Percentiles rank a stretch among this genome's conserved stretches.
These are phyloP conservation scores for Suillia variegata DNA, from an alignment of 2,888 invertebrate species.

Conservation along the genomic window DNA sequence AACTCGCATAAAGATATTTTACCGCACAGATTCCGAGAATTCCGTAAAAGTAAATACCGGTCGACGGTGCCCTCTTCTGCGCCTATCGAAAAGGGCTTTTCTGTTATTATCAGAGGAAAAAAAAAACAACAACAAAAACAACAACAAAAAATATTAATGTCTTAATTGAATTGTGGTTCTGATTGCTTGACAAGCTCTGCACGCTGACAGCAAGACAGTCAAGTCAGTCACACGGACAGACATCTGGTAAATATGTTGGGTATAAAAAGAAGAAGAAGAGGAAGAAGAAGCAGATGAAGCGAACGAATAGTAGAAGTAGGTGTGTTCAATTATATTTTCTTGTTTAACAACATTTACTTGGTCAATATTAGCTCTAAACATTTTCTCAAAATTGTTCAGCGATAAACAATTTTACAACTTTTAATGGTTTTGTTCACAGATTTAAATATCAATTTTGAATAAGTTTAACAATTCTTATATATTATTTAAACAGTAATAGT, in stretches of 20 bases:
- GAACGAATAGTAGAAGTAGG: constrained; percentile 18
- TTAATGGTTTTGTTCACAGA: neutral
- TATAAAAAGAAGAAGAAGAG: no score
- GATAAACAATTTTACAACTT: neutral
- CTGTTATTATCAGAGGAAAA: no score
- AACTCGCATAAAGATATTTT: constrained; percentile 36
- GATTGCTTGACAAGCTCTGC: constrained; percentile 25
- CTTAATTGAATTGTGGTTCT: constrained; percentile 53
- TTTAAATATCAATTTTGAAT: no score
- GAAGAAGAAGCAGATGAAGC: no score
- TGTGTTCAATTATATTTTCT: constrained; percentile 29
- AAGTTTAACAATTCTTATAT: no score
- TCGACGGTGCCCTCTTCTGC: constrained; percentile 10
- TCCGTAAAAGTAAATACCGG: constrained; percentile 44
- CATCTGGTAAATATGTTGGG: neutral
- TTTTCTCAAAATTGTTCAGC: neutral
- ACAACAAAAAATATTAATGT: constrained; percentile 29
- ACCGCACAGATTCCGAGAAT: constrained; percentile 53
- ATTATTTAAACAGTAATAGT: no score
- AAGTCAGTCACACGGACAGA: neutral
- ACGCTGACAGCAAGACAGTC: constrained; percentile 27
- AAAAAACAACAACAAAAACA: no score
- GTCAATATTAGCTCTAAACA: constrained; percentile 22
- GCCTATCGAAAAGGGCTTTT: constrained; percentile 18
- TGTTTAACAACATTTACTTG: constrained; percentile 28